Percentiles rank a stretch among this genome's conserved stretches.
These are phyloP conservation scores for Drosophila nasuta DNA, from an alignment of 1,140 invertebrate genomes.

Conservation along the genomic window DNA sequence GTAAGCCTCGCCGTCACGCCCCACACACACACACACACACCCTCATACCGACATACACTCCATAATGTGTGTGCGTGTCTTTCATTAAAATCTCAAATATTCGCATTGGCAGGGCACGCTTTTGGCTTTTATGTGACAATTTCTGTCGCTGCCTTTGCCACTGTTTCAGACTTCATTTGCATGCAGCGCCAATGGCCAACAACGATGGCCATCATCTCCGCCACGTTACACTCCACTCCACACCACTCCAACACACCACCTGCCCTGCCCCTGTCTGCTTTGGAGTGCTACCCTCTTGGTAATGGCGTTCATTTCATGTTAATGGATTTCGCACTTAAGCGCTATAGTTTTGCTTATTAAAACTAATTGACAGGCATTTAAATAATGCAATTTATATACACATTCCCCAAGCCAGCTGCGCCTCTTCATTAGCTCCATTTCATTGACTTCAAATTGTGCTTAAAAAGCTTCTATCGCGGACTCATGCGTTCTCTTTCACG, in stretches of 20 bases:
- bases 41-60: not conserved
- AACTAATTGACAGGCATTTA: slow-evolving; percentile 75
- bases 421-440: slow-evolving; percentile 20
- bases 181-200: slow-evolving; percentile 49
- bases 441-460: slow-evolving; percentile 18
- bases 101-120: slow-evolving; percentile 46
- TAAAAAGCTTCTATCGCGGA: not conserved
- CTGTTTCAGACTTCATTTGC: slow-evolving; percentile 55
- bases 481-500: not conserved
- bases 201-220: slow-evolving; percentile 20
- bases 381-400: slow-evolving; percentile 64
- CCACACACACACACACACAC: slow-evolving; percentile 11
- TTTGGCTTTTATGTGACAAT: slow-evolving; percentile 52
- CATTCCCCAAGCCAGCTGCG: not conserved
- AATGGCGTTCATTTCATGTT: slow-evolving; percentile 69
- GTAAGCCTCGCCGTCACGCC: slow-evolving; percentile 50
- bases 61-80: slow-evolving; percentile 36
- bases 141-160: slow-evolving; percentile 8
- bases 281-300: slow-evolving; percentile 17
- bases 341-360: slow-evolving; percentile 73
- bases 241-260: not conserved
- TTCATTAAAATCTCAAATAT: slow-evolving; percentile 70
- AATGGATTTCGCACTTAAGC: slow-evolving; percentile 73
- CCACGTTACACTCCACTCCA: slow-evolving; percentile 1
- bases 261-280: not conserved